Evolutionary conservation across 2,888 invertebrate species (phyloP), one percentile per base, ranked within the genome.

Genomic region (Meloe dianella): DNA sequence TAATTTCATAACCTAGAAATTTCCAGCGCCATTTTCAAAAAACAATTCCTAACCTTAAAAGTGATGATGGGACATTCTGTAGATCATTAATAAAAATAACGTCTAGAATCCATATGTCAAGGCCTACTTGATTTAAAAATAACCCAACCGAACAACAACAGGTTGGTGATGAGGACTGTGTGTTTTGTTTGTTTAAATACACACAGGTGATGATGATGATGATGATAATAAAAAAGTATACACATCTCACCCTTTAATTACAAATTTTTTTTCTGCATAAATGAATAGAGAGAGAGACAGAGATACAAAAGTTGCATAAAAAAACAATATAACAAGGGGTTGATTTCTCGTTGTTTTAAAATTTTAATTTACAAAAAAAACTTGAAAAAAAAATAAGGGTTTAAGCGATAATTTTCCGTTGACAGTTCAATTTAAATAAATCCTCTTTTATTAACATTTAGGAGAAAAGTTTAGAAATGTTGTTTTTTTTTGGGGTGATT

Each of bases 91-190:
- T 51, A 51, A 12, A 10, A 22, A 22, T 24, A 24, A 51, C 8
- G 12, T 51, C 9, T 51, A 51, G 22, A 22, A 22, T 51, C 14
- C 51, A 51, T 51, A 51, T 51, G 51, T 51, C 51, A 51, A 51
- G 51, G 51, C 5, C 51, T 51, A 51, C 51, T 51, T 24, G 51
- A 51, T 51, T 51, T 51, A 22, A 51, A 51, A 51, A 51, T 22
- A 22, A 24, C 22, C 22, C 51, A 51, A 20, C 20, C 7, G 47
- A 7, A n/a, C 41, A 41, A 41, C 41, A 41, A 41, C 41, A 41
- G 41, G 41, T 41, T 41, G 17, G n/a, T n/a, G 12, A 2, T 38
- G 14, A 12, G n/a, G 7, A 7, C 5, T 41, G 5, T 41, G 10
- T 41, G 6, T 5, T 6, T 41, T 41, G 38, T 41, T 41, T 41